Evolutionary conservation across 2,888 invertebrate genomes (phyloP).

Genomic region (Campoplex nolae): DNA sequence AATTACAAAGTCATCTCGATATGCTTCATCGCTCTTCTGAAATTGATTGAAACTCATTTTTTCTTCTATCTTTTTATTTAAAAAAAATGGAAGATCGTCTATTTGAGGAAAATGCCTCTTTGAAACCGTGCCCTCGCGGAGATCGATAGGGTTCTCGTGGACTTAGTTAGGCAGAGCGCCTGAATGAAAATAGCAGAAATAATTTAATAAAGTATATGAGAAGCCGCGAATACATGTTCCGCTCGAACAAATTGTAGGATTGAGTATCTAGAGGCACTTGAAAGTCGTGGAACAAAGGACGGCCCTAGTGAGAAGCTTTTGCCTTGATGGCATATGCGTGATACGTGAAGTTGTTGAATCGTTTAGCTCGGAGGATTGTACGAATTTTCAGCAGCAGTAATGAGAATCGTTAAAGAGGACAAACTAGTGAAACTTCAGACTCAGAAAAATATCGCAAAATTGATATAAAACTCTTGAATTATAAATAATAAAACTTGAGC

Average conservation of each 20-base stretch:
- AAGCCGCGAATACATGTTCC: not conserved
- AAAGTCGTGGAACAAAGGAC: constrained; percentile 7
- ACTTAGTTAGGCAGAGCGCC: constrained; percentile 15
- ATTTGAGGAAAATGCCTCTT: constrained; percentile 27
- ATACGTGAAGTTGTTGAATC: not conserved
- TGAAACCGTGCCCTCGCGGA: constrained; percentile 13
- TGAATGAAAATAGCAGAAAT: not conserved
- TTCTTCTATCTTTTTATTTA: not conserved
- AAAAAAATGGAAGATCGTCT: not conserved
- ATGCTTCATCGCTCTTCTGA: constrained; percentile 23
- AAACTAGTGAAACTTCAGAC: not conserved
- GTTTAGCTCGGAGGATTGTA: not conserved
- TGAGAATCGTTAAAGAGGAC: not conserved
- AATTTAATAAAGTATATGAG: not conserved
- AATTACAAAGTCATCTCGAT: constrained; percentile 30
- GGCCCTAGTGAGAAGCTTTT: not conserved
- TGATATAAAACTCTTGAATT: not conserved
- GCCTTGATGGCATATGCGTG: not conserved
- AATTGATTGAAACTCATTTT: constrained; percentile 23
- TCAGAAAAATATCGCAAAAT: not conserved
- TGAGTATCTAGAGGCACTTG: constrained; percentile 5
- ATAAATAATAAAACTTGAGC: not conserved
- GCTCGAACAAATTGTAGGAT: constrained; percentile 31
- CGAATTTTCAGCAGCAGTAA: not conserved
- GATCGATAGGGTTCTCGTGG: constrained; percentile 33